phyloP scores from a whole-genome alignment of 2,113 vertebrate genomes.

The Ciconia stormi region DNA sequence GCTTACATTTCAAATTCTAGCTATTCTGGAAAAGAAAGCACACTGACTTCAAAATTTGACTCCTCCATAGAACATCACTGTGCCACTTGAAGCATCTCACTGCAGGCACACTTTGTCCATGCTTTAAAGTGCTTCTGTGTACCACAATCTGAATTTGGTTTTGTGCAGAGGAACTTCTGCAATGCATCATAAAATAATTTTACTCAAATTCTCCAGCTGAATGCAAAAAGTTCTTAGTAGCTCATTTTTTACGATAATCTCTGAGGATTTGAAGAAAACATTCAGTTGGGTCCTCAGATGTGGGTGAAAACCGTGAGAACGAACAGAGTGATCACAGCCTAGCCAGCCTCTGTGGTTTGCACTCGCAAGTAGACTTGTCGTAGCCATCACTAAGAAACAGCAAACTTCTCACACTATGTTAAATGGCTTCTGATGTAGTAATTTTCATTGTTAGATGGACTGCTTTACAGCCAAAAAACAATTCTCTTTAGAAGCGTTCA shows the following conservation, averaged over 20 bases:
- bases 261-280: neutral
- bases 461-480: neutral
- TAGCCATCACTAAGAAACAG: neutral
- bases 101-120: neutral
- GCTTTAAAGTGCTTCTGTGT: neutral
- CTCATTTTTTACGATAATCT: fast-evolving
- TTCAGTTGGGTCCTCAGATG: neutral
- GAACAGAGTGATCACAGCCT: neutral
- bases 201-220: fast-evolving
- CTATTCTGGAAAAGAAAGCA: neutral
- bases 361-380: fast-evolving
- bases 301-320: neutral
- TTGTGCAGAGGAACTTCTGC: neutral
- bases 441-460: neutral
- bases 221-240: neutral
- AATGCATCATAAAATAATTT: neutral
- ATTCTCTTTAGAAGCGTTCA: neutral
- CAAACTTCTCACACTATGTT: fast-evolving
- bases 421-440: neutral
- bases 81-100: neutral
- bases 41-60: neutral
- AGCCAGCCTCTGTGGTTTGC: neutral
- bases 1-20: neutral
- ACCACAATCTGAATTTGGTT: too few species aligned
- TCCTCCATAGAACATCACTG: neutral